Evolutionary conservation across 35 echinoderm and acorn worm species (phyloP).

Genomic region (Apostichopus parvimensis): DNA sequence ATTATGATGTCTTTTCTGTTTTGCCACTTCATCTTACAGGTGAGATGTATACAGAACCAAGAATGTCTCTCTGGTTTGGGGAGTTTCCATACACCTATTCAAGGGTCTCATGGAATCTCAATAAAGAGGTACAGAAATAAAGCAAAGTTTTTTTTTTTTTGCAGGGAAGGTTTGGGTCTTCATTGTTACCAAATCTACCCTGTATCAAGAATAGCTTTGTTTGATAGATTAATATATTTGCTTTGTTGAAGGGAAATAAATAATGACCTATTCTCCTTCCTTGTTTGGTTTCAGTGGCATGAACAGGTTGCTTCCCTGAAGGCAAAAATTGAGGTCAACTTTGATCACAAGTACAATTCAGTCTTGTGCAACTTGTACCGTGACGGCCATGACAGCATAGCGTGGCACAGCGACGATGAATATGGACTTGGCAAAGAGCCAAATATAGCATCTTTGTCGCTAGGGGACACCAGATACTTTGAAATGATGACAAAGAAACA

Average conservation of each 20-base stretch:
- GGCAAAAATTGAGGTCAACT: conserved; percentile 61
- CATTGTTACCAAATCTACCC: no score
- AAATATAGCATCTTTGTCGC: conserved; percentile 83
- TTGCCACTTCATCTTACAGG: background rate
- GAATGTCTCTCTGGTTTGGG: conserved; percentile 42
- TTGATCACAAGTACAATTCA: conserved; percentile 68
- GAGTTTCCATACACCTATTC: conserved; percentile 44
- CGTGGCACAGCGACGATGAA: conserved; percentile 96
- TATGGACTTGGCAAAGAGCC: conserved; percentile 74
- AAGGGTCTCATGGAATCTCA: conserved; percentile 28
- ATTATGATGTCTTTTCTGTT: background rate
- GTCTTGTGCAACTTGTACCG: conserved; percentile 82
- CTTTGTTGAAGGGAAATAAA: background rate
- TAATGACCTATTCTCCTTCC: background rate
- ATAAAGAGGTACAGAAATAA: background rate
- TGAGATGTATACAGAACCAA: background rate
- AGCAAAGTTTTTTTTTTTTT: background rate
- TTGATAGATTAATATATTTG: no score
- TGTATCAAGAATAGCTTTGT: no score
- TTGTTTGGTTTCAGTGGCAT: conserved; percentile 73
- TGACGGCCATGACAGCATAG: conserved; percentile 72
- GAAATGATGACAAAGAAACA: conserved; percentile 75
- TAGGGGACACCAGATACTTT: conserved; percentile 85
- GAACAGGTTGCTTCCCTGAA: conserved; percentile 54
- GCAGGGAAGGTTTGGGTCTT: no score